Evolutionary conservation across 2,113 vertebrate species (phyloP), one percentile per base, ranked within the genome.

Genomic region (Eublepharis macularius): DNA sequence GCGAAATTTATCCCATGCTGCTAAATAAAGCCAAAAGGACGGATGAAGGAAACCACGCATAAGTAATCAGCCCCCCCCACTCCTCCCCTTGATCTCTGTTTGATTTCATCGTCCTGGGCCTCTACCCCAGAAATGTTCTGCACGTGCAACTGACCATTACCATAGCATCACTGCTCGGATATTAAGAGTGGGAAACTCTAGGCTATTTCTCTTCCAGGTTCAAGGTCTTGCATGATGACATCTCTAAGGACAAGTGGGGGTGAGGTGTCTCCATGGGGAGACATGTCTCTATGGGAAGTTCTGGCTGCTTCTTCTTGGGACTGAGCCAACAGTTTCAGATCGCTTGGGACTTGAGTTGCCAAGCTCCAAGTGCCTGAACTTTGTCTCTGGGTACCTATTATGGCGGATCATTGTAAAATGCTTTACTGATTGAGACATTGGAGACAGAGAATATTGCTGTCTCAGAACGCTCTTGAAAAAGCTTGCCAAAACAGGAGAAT

Each of bases 21-120:
- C 81, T 83, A 83, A 87, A 83, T 73, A 72, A 82, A 86, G 63
- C 14, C 63, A 60, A 76, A 76, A 32, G 51, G 7, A 51, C 47
- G 86, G 72, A 87, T 83, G 75, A 34, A 73, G 43, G 72, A 83
- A 78, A 73, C 77, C 43, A 34, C 49, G 60, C 43, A 17, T 14
- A 70, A 21, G 73, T 36, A 86, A 68, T 39, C 51, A 82, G 11
- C 29, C n/a, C 36, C 6, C 63, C 17, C 39, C 41, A 19, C 45
- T 32, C n/a, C 63, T 49, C 45, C 47, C n/a, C 26, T 47, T 63
- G 80, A 63, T 69, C 80, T 76, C 41, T 41, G 41, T 76, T n/a
- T 57, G 34, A 78, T 84, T n/a, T n/a, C 49, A 57, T 24, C 4
- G 6, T 77, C 29, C 36, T 32, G 16, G 34, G 45, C 82, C 34